Evolutionary conservation across 2,888 invertebrate genomes (phyloP), one percentile per base, ranked within the genome.

Genomic region (Tinea pellionella): DNA sequence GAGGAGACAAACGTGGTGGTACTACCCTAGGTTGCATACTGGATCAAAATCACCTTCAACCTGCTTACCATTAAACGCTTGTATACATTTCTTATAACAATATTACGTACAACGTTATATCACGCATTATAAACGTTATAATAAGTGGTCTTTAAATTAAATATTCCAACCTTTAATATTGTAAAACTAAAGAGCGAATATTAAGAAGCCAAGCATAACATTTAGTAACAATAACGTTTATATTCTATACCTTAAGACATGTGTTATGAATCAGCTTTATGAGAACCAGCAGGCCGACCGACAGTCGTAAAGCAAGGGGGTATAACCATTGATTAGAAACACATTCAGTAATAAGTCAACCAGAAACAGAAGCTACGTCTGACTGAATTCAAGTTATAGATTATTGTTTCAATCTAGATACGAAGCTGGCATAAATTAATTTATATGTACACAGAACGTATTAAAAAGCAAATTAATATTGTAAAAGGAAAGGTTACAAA

Each of bases 251-350:
- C 47, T 18, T 15, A 24, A 66, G 65, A 74, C 84, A 87, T 73
- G 72, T 87, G 86, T 77, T 80, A 81, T 82, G 76, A 80, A 85
- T 86, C 78, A 79, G 57, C 57, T 57, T 57, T 57, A 57, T 57
- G 32, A 13, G 19, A 57, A 32, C 57, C 55, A 55, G 19, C 4
- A 37, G 37, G 37, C 55, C 24, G 57, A 57, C 32, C 32, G 55
- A 32, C 57, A 57, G 57, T 57, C 57, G 32, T 32, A 55, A 55
- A 55, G 29, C 16, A 32, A 57, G 57, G 57, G 32, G 32, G 30
- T 11, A 32, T 32, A 32, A 57, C 57, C 57, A 30, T 32, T 57
- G 57, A 57, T 57, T 57, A 57, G 57, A 57, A 32, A 32, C 57
- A 57, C 57, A 57, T 57, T 57, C 12, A 57, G 57, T 19, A 53